Evolutionary conservation across 2,797 vertebrate genomes (phyloP).

Genomic region (Mormyrus hasselquistii): DNA sequence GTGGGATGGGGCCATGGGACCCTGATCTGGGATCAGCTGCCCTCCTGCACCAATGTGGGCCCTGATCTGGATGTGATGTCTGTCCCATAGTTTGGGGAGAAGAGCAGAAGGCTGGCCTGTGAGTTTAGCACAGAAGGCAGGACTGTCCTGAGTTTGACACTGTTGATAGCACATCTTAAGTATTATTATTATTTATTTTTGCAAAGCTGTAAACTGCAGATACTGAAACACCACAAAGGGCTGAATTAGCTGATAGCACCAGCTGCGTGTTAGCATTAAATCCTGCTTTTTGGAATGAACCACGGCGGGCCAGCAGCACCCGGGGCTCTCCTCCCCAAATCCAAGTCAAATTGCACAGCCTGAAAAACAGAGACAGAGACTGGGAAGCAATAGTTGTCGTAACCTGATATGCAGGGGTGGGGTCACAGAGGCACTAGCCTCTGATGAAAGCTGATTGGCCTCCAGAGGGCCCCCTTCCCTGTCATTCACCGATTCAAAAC

Average conservation of each 20-base stretch:
- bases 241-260: slow-evolving; percentile 62
- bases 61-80: not conserved
- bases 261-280: slow-evolving; percentile 48
- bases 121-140: slow-evolving; percentile 35
- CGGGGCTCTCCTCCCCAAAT: slow-evolving; percentile 20
- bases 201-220: slow-evolving; percentile 25
- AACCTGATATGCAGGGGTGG: not conserved
- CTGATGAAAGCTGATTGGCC: not conserved
- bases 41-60: not conserved
- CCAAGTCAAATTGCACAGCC: not conserved
- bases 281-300: slow-evolving; percentile 21
- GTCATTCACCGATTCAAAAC: not conserved
- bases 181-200: slow-evolving; percentile 11
- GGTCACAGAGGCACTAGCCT: not conserved
- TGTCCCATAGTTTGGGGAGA: not conserved
- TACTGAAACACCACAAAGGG: slow-evolving; percentile 43
- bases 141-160: slow-evolving; percentile 61
- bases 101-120: not conserved
- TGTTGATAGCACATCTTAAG: slow-evolving; percentile 20
- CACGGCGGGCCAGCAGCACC: slow-evolving; percentile 37
- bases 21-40: slow-evolving; percentile 30
- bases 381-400: not conserved
- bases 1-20: too few species aligned
- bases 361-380: not conserved
- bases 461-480: not conserved